Base-by-base conservation (phyloP, 2,797 vertebrate species). In the Enteromius unitaeniatus region DNA sequence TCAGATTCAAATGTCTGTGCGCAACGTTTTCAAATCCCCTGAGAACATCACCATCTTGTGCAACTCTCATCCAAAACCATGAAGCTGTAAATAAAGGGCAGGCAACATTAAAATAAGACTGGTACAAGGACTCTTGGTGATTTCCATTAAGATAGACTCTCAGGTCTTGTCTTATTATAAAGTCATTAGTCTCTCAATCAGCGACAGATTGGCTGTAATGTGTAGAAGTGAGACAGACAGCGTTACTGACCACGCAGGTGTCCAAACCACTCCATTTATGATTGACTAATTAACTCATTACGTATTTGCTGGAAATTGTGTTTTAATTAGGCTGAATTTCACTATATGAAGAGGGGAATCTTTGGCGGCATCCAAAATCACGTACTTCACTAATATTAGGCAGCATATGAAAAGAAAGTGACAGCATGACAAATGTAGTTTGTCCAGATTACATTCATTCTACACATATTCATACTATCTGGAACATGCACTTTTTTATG, bases 71-170 rank as follows among this genome's bases (percentile, higher is more conserved):
- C 6, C 13, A 13, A 21, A 70, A 45, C n/a, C 40, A 75, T 45
- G 42, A 49, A 34, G 23, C 31, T 45, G 78, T 42, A 65, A 60
- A 64, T 34, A 81, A 47, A 62, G 75, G 31, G 42, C 4, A 17
- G 62, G 53, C 14, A 19, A 68, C 70, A 42, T 21, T 60, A 47
- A 81, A 78, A 81, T 84, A 47, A 68, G 42, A 55, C 60, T 74
- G 62, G 82, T 62, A 78, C 67, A 70, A 64, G 62, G 75, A 65
- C 53, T 81, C 81, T 58, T 81, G 70, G 86, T 90, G 90, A 91
- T 91, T 91, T 92, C 91, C 91, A 93, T 92, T 91, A 92, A 88
- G 90, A 91, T 83, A 86, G 91, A 91, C 92, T 89, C 82, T 19
- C 40, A 80, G 87, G 78, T 75, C 91, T 89, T 88, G 91, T 93